A percentile compares a stretch with the other conserved stretches of the same genome.
Evolutionary conservation across 2,113 vertebrate genomes (phyloP).

Genomic region (Catharus minimus): DNA sequence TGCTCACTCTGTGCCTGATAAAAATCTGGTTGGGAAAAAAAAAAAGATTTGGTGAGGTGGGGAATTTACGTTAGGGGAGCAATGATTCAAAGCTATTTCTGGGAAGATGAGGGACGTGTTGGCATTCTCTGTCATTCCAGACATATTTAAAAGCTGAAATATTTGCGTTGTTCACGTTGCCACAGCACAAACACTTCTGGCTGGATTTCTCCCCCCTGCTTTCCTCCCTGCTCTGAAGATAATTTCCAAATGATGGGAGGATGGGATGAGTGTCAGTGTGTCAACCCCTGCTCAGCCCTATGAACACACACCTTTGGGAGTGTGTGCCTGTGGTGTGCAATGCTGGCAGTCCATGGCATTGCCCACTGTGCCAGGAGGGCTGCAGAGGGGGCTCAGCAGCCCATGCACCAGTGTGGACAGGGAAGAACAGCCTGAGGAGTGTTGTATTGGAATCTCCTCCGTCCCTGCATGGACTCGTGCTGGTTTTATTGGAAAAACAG

Average conservation of each 20-base stretch:
- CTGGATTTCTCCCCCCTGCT: background rate
- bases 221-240: background rate
- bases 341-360: background rate
- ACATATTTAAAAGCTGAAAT: slow-evolving; percentile 59
- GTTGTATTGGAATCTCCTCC: background rate
- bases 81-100: slow-evolving; percentile 63
- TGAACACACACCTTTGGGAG: background rate
- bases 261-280: background rate
- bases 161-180: slow-evolving; percentile 41
- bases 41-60: background rate
- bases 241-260: background rate
- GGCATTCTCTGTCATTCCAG: slow-evolving; percentile 51
- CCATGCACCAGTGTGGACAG: background rate
- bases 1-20: background rate
- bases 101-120: slow-evolving; percentile 50
- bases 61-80: background rate
- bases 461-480: fast-evolving
- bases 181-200: slow-evolving; percentile 36
- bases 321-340: fast-evolving
- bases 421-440: background rate
- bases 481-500: background rate
- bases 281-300: background rate
- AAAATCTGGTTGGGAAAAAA: slow-evolving; percentile 21
- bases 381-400: background rate
- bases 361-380: background rate